These are phyloP conservation scores for Tylochromis polylepis DNA, from an alignment of 2,113 vertebrate species.

Conservation along the genomic window DNA sequence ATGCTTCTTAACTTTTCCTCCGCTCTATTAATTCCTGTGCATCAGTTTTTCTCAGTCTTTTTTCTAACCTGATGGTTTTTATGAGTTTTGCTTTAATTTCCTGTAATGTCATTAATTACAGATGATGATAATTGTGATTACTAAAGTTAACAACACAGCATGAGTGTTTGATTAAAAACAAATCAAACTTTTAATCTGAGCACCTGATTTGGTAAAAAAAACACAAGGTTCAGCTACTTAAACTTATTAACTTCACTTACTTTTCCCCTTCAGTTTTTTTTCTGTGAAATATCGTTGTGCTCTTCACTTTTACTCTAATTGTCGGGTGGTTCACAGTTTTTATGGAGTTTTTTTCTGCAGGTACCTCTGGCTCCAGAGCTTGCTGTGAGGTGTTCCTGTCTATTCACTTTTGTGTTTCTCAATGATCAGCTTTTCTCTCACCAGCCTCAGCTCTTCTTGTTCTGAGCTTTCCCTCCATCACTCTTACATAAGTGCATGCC, in stretches of 20 bases:
- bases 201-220: not conserved
- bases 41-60: not conserved
- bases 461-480: not conserved
- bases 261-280: not conserved
- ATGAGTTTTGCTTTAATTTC: not conserved
- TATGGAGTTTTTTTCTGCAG: not conserved
- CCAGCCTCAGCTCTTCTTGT: not conserved
- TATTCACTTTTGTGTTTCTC: not conserved
- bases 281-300: not conserved
- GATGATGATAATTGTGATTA: not conserved
- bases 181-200: not conserved
- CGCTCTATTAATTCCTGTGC: accelerated
- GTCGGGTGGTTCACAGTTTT: too few species aligned
- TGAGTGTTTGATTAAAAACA: not conserved
- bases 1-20: not conserved
- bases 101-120: too few species aligned
- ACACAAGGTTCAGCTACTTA: accelerated
- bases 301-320: not conserved
- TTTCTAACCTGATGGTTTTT: not conserved
- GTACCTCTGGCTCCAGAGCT: accelerated
- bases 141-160: not conserved
- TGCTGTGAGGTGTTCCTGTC: accelerated
- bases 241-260: too few species aligned
- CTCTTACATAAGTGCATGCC: accelerated
- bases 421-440: not conserved